Conservation (phyloP, 2,113 vertebrate species). For the Neotragus pygmaeus region DNA sequence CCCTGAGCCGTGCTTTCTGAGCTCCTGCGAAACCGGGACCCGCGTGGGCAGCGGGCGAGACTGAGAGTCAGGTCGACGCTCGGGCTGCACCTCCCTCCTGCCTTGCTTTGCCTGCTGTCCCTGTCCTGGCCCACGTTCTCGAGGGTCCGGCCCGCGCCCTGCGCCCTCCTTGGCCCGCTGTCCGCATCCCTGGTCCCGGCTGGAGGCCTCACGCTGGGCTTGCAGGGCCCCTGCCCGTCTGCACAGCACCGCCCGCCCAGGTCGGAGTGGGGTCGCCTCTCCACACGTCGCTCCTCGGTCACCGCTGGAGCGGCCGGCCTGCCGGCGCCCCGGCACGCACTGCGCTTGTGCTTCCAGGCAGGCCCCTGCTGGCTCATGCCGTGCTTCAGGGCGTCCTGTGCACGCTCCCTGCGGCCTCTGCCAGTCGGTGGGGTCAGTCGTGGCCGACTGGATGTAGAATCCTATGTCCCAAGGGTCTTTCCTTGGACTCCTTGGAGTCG, state of each 20-base stretch:
- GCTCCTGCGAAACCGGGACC: background rate
- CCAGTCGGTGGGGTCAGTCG: fast-evolving
- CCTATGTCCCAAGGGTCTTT: background rate
- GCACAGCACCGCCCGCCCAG: background rate
- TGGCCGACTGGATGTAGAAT: background rate
- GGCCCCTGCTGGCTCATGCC: background rate
- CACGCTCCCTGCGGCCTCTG: background rate
- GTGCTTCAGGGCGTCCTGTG: too few species aligned
- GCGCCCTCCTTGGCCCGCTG: background rate
- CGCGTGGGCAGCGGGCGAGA: background rate
- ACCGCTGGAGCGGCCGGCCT: background rate
- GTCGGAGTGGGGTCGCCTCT: background rate
- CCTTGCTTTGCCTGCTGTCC: background rate
- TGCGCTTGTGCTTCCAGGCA: fast-evolving
- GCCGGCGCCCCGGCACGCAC: background rate
- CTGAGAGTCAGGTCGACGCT: fast-evolving
- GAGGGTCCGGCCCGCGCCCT: background rate
- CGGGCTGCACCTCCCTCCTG: background rate
- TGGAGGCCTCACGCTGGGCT: background rate
- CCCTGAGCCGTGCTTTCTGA: background rate
- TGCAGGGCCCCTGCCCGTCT: background rate
- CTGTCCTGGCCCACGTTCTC: background rate
- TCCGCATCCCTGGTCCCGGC: background rate
- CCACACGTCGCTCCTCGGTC: background rate
- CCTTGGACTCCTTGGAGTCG: background rate